These are phyloP conservation scores for Cerastis leucographa DNA, from an alignment of 2,888 invertebrate genomes.

Conservation along the genomic window DNA sequence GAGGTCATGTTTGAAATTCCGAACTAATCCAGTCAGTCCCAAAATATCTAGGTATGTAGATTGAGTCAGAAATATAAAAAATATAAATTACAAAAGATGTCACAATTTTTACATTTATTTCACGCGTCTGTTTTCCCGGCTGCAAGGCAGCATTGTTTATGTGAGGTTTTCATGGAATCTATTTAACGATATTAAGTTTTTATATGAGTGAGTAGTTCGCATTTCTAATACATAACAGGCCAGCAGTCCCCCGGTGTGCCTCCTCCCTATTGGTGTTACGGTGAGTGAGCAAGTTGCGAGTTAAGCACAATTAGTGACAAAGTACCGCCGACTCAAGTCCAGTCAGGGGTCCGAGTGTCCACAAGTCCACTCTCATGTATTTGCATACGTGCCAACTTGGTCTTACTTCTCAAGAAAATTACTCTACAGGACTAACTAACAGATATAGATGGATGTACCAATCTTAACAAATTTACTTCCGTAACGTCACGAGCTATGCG, in stretches of 20 bases:
- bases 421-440: constrained; percentile 10
- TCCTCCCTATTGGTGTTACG: constrained; percentile 28
- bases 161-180: neutral
- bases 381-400: constrained; percentile 68
- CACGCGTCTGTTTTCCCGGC: neutral
- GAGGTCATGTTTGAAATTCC: neutral
- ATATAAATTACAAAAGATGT: neutral
- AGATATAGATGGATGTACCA: neutral
- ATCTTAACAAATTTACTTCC: neutral
- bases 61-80: neutral
- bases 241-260: constrained; percentile 38
- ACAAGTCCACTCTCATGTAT: constrained; percentile 62
- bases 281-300: constrained; percentile 68
- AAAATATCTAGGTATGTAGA: neutral
- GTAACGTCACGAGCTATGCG: no score
- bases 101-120: neutral
- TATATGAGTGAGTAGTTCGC: neutral
- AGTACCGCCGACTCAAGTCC: constrained; percentile 45
- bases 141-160: neutral
- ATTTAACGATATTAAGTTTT: neutral
- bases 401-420: constrained; percentile 43
- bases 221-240: neutral
- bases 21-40: neutral
- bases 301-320: constrained; percentile 71
- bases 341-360: constrained; percentile 56